Evolutionary conservation across 2,797 vertebrate species (phyloP), one percentile per base, ranked within the genome.

Genomic region (Tolypeutes matacus): DNA sequence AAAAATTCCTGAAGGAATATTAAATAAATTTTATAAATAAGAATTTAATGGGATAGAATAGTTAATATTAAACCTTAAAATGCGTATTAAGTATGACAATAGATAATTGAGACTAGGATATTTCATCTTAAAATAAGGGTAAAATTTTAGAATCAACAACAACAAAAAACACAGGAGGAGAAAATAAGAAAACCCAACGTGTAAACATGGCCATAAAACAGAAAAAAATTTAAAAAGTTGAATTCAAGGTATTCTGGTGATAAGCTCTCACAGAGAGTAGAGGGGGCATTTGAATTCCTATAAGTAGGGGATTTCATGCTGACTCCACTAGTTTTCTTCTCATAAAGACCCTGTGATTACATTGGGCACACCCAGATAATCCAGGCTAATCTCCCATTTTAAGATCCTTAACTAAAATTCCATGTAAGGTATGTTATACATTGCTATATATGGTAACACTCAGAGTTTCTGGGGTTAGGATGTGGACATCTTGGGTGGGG

Each of bases 21-120:
- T 77, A 90, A 88, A 77, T 3, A 93, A 72, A 75, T 92, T 87
- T 96, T 87, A 84, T 88, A 93, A 94, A 84, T 21, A 23, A 86
- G 34, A 84, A 83, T 75, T 86, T 36, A 93, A 73, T 82, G 1
- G 0, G 75, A 95, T 51, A 60, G 42, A 86, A 91, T 29, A 82
- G 53, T 70, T 93, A 94, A 89, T 90, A 29, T 39, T 91, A 85
- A 94, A 96, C 88, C 1, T 64, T 91, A 65, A 89, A 95, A 78
- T 85, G 10, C 70, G 6, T 75, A 6, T 86, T 95, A 81, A 80
- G 23, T 56, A 70, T 67, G 62, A 82, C 7, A 46, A 14, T 42
- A 93, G 64, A 80, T 85, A 89, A 95, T 62, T 87, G 42, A 91
- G 51, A 89, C 21, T 82, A 39, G 64, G 42, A 89, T 7, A 94